These are phyloP conservation scores for Cantharis lateralis DNA, from an alignment of 2,888 invertebrate species.

Conservation along the genomic window DNA sequence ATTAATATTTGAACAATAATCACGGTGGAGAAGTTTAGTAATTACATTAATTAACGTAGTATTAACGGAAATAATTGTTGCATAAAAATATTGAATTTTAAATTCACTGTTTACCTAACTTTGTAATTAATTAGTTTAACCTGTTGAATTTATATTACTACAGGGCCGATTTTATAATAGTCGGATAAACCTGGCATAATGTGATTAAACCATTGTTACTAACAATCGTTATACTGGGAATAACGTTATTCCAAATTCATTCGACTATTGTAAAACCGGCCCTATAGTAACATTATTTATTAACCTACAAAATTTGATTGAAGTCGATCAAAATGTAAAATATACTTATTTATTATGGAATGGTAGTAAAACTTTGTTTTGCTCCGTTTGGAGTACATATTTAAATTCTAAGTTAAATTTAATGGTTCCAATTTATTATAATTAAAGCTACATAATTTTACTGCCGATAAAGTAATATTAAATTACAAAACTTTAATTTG, in stretches of 20 bases:
- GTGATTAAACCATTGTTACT: no score
- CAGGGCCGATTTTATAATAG: no score
- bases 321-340: constrained; percentile 23
- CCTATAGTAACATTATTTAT: neutral
- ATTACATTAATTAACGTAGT: neutral
- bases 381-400: constrained; percentile 1
- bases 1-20: neutral
- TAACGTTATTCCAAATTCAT: no score
- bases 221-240: no score
- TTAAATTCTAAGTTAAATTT: constrained; percentile 7
- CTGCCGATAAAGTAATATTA: neutral
- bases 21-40: neutral
- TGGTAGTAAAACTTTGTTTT: constrained; percentile 11
- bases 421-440: constrained; percentile 9
- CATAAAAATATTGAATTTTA: neutral
- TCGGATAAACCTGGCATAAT: no score
- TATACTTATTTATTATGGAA: constrained; percentile 17
- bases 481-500: neutral
- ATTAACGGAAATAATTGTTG: neutral
- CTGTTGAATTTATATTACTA: neutral
- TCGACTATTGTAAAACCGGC: no score
- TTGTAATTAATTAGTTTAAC: neutral
- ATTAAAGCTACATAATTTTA: constrained; percentile 4
- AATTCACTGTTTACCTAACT: neutral
- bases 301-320: constrained; percentile 6